These are phyloP conservation scores for Drosophila malerkotliana DNA, from an alignment of 1,140 invertebrate genomes.

Conservation along the genomic window DNA sequence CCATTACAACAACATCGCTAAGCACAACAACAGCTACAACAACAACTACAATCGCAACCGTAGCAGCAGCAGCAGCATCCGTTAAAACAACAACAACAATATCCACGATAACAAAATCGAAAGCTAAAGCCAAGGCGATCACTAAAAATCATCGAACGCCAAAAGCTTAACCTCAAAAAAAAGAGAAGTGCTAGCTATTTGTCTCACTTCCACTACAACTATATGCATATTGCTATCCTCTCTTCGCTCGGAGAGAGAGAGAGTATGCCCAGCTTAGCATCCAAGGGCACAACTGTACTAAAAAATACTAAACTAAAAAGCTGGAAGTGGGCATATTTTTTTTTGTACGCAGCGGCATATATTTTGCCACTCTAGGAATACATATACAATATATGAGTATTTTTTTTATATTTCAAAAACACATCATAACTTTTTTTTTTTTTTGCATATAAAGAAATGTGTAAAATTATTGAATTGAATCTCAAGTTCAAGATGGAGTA, in stretches of 20 bases:
- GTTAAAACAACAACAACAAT: conserved; percentile 22
- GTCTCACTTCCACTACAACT: background rate
- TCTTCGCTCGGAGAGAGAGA: background rate
- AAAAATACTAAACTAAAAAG: conserved; percentile 38
- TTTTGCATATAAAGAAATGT: conserved; percentile 3
- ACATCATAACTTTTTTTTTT: conserved; percentile 33
- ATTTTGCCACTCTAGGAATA: conserved; percentile 13
- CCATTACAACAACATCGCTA: conserved; percentile 24
- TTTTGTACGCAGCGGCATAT: conserved; percentile 12
- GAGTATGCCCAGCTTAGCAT: conserved; percentile 9
- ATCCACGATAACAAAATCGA: conserved; percentile 29
- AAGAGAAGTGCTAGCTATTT: background rate
- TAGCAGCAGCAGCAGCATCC: conserved; percentile 6
- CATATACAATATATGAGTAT: conserved; percentile 10
- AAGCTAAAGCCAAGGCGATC: conserved; percentile 32
- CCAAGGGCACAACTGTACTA: conserved; percentile 47
- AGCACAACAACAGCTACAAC: conserved; percentile 19
- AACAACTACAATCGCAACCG: conserved; percentile 14
- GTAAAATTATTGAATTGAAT: conserved; percentile 21
- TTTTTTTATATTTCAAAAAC: conserved; percentile 29
- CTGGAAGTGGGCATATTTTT: conserved; percentile 39
- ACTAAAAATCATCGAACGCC: conserved; percentile 34
- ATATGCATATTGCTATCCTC: background rate
- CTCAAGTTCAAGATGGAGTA: background rate
- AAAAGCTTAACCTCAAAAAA: conserved; percentile 51